phyloP scores from a whole-genome alignment of 1,140 invertebrate species.

The Arctopsyche grandis region DNA sequence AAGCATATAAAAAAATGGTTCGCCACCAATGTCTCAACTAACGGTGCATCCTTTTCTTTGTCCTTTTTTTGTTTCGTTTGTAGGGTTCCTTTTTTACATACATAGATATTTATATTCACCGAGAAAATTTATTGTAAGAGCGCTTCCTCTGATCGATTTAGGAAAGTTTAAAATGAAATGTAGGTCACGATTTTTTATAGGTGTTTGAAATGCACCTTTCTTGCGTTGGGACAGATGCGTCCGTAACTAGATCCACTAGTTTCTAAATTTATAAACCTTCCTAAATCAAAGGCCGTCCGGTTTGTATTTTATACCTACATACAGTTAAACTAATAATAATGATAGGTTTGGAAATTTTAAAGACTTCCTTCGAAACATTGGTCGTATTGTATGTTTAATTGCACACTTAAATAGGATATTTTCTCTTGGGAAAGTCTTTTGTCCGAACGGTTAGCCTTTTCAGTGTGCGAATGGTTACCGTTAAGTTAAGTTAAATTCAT shows the following conservation, averaged over 20 bases:
- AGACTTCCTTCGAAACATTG: too few relatives aligned
- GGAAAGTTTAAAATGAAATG: slow-evolving; percentile 29
- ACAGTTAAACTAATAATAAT: too few relatives aligned
- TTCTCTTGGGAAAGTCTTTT: too few relatives aligned
- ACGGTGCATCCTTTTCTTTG: slow-evolving; percentile 34
- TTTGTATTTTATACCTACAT: too few relatives aligned
- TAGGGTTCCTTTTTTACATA: slow-evolving; percentile 22
- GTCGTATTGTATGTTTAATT: too few relatives aligned
- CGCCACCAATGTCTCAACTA: not conserved
- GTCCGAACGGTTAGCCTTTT: too few relatives aligned
- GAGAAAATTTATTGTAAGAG: slow-evolving; percentile 31
- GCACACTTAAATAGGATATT: too few relatives aligned
- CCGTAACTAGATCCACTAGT: slow-evolving; percentile 15
- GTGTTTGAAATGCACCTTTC: slow-evolving; percentile 27
- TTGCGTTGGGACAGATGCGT: slow-evolving; percentile 22
- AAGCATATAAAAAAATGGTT: not conserved
- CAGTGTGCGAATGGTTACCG: too few relatives aligned
- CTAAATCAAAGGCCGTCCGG: too few relatives aligned
- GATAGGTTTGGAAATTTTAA: too few relatives aligned
- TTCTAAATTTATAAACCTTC: slow-evolving; percentile 8
- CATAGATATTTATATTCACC: not conserved
- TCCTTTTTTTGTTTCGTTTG: slow-evolving; percentile 1
- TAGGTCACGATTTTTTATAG: slow-evolving; percentile 34
- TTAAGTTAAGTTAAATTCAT: too few relatives aligned
- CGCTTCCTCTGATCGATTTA: slow-evolving; percentile 15